Conservation (phyloP, 2,888 invertebrate species). For the Heteromyza rotundicornis region DNA sequence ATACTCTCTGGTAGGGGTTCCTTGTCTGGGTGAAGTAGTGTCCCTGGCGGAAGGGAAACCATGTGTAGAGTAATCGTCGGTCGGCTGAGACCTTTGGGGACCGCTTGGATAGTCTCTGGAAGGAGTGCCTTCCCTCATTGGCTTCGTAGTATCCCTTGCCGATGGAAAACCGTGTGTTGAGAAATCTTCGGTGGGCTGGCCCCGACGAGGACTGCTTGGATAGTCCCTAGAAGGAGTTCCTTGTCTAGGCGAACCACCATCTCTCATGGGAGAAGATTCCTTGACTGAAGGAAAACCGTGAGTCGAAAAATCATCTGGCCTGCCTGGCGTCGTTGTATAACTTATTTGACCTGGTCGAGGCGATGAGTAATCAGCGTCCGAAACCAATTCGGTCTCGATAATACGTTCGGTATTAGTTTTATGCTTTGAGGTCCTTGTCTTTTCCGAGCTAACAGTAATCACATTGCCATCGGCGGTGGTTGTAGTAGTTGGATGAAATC, state of each 20-base stretch:
- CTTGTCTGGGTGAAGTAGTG: too few species aligned
- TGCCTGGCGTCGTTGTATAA: too few species aligned
- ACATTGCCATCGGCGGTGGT: conserved; percentile 31
- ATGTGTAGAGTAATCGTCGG: conserved; percentile 38
- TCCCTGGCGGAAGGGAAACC: conserved; percentile 42
- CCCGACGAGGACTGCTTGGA: background rate
- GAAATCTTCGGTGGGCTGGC: background rate
- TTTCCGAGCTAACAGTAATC: conserved; percentile 33
- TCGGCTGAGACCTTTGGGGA: conserved; percentile 35
- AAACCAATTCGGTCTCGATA: conserved; percentile 42
- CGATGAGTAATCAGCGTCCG: conserved; percentile 23
- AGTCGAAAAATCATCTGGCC: conserved; percentile 18
- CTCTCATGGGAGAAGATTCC: background rate
- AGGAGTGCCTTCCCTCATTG: conserved; percentile 25
- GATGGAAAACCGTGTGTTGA: conserved; percentile 22
- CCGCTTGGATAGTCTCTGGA: conserved; percentile 25
- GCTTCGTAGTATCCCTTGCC: background rate
- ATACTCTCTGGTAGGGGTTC: conserved; percentile 16
- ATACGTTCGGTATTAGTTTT: conserved; percentile 46
- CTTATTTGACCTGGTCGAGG: too few species aligned
- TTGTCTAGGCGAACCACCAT: background rate
- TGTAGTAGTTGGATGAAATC: conserved; percentile 18
- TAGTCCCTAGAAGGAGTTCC: conserved; percentile 6
- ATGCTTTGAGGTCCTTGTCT: conserved; percentile 30
- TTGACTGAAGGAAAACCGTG: conserved; percentile 22